These are phyloP conservation scores for Forbesichthys agassizii DNA, from an alignment of 2,113 vertebrate species.

Conservation along the genomic window DNA sequence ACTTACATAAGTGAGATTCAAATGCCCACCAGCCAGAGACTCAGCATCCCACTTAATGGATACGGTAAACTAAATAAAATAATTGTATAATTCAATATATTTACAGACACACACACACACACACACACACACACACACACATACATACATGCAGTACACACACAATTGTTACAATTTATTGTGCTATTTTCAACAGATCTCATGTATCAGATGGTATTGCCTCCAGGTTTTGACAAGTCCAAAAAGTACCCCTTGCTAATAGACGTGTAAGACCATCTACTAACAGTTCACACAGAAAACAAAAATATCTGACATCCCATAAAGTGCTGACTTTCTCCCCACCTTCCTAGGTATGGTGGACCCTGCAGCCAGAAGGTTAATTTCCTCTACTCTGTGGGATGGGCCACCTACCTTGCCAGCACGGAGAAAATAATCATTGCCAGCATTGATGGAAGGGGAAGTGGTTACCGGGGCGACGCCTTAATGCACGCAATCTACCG, in stretches of 20 bases:
- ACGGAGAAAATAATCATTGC: constrained; percentile 92
- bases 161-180: neutral
- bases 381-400: constrained; percentile 78
- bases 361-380: constrained; percentile 94
- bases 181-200: constrained; percentile 76
- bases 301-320: neutral
- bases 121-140: neutral
- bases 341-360: constrained; percentile 85
- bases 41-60: constrained; percentile 62
- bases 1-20: constrained; percentile 75
- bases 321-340: neutral
- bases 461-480: constrained; percentile 93
- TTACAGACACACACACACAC: neutral
- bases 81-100: too few species aligned
- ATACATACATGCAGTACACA: neutral
- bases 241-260: constrained; percentile 94
- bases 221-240: constrained; percentile 87
- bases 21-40: constrained; percentile 81
- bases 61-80: constrained; percentile 75
- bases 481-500: constrained; percentile 92
- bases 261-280: constrained; percentile 85
- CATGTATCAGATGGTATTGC: constrained; percentile 93
- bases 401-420: constrained; percentile 94
- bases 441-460: constrained; percentile 96
- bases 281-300: neutral